Conservation (phyloP, 2,797 vertebrate genomes). For the Chrysocyon brachyurus region DNA sequence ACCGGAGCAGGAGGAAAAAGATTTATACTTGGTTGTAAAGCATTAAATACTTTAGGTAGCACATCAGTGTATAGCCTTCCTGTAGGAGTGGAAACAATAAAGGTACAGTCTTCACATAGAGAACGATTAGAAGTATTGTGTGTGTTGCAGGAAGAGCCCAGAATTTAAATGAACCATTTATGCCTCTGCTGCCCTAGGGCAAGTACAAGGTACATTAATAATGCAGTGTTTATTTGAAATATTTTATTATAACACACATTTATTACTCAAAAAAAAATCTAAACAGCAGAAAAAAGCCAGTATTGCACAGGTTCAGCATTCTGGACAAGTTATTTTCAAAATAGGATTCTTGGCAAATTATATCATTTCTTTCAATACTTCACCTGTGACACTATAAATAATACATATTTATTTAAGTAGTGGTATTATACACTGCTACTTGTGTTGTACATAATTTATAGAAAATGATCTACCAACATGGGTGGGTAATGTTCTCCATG, state of each 20-base stretch:
- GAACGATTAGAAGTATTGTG: constrained; percentile 78
- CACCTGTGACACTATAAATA: constrained; percentile 89
- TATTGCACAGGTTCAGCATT: constrained; percentile 81
- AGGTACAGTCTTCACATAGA: constrained; percentile 68
- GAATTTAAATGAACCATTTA: constrained; percentile 90
- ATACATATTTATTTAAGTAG: constrained; percentile 88
- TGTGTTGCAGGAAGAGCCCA: constrained; percentile 82
- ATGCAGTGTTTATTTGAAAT: constrained; percentile 90
- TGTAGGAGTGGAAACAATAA: constrained; percentile 78
- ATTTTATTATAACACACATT: constrained; percentile 90
- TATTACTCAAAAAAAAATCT: constrained; percentile 86
- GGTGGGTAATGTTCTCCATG: constrained; percentile 79
- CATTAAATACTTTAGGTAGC: constrained; percentile 77
- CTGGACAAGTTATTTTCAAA: constrained; percentile 85
- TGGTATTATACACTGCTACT: constrained; percentile 82
- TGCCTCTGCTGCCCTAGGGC: constrained; percentile 86
- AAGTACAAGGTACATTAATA: constrained; percentile 90
- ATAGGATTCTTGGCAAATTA: constrained; percentile 84
- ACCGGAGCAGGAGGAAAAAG: constrained; percentile 55
- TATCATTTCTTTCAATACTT: constrained; percentile 86
- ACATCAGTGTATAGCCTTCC: constrained; percentile 39
- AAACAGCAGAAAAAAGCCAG: constrained; percentile 79
- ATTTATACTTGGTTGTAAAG: constrained; percentile 69
- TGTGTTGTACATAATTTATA: constrained; percentile 88
- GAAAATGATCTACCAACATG: constrained; percentile 82